A percentile compares a stretch with the other conserved stretches of the same genome.
These are phyloP conservation scores for Elysia crispata DNA, from an alignment of 2,888 invertebrate genomes.

Conservation along the genomic window DNA sequence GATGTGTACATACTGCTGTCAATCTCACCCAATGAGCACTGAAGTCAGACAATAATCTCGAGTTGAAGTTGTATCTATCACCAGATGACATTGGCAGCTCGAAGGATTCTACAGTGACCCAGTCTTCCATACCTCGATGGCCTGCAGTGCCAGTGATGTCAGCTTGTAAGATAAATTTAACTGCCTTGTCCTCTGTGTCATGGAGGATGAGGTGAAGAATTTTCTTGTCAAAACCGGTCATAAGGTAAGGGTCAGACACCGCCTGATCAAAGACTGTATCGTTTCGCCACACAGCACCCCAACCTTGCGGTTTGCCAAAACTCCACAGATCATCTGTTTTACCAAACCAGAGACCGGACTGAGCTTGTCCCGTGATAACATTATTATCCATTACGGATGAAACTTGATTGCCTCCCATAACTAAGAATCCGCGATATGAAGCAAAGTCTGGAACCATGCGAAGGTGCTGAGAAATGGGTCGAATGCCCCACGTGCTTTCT, in stretches of 20 bases:
- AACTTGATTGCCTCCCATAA: constrained; percentile 57
- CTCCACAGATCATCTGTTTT: constrained; percentile 53
- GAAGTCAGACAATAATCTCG: constrained; percentile 50
- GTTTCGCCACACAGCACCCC: constrained; percentile 56
- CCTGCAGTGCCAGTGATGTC: constrained; percentile 55
- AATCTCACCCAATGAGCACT: constrained; percentile 56
- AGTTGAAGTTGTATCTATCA: constrained; percentile 6
- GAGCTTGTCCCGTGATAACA: constrained; percentile 56
- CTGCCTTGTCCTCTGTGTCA: constrained; percentile 17
- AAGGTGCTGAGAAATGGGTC: constrained; percentile 54
- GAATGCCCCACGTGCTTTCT: constrained; percentile 55
- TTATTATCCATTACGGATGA: constrained; percentile 56
- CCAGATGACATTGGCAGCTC: neutral
- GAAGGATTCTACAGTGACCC: constrained; percentile 36
- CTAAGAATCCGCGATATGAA: constrained; percentile 54
- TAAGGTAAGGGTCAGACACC: constrained; percentile 54
- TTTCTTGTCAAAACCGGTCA: constrained; percentile 56
- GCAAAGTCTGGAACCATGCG: constrained; percentile 56
- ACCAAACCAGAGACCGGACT: constrained; percentile 51
- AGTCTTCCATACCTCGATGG: constrained; percentile 46
- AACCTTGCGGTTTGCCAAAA: constrained; percentile 56
- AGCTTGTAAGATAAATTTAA: constrained; percentile 23
- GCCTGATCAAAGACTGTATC: constrained; percentile 41
- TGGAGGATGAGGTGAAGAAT: constrained; percentile 51
- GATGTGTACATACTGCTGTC: neutral